These are phyloP conservation scores for Oncorhynchus mykiss DNA, from an alignment of 2,113 vertebrate genomes.

Conservation along the genomic window DNA sequence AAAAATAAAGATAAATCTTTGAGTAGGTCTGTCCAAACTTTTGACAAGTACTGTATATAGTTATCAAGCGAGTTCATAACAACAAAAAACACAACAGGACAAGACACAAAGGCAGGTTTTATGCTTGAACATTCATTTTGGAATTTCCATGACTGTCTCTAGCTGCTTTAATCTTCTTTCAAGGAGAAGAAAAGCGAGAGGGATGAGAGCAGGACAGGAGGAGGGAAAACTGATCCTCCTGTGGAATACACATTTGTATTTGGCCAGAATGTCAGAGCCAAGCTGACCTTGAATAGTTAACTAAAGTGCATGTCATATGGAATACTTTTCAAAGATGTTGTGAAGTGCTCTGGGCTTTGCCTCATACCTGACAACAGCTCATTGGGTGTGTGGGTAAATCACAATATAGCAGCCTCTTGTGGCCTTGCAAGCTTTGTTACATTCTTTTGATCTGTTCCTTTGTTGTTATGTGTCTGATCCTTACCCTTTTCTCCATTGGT, in stretches of 20 bases:
- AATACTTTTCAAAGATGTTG: too few relatives aligned
- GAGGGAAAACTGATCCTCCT: slow-evolving; percentile 58
- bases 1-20: too few relatives aligned
- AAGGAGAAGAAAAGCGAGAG: slow-evolving; percentile 61
- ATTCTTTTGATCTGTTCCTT: background rate
- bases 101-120: too few relatives aligned
- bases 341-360: background rate
- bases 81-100: too few relatives aligned
- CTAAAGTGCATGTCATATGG: too few relatives aligned
- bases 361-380: background rate
- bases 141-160: background rate
- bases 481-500: background rate
- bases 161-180: slow-evolving; percentile 7
- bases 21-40: too few relatives aligned
- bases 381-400: background rate
- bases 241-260: slow-evolving; percentile 75
- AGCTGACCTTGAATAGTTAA: slow-evolving; percentile 1
- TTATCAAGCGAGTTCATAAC: too few relatives aligned
- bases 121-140: too few relatives aligned
- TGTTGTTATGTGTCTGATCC: background rate
- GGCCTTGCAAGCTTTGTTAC: background rate
- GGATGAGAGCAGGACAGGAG: slow-evolving; percentile 35
- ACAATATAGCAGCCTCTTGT: too few relatives aligned
- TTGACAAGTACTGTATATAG: too few relatives aligned
- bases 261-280: slow-evolving; percentile 79